Evolutionary conservation across 2,113 vertebrate genomes (phyloP), one percentile per base, ranked within the genome.

Genomic region (Amia ocellicauda): DNA sequence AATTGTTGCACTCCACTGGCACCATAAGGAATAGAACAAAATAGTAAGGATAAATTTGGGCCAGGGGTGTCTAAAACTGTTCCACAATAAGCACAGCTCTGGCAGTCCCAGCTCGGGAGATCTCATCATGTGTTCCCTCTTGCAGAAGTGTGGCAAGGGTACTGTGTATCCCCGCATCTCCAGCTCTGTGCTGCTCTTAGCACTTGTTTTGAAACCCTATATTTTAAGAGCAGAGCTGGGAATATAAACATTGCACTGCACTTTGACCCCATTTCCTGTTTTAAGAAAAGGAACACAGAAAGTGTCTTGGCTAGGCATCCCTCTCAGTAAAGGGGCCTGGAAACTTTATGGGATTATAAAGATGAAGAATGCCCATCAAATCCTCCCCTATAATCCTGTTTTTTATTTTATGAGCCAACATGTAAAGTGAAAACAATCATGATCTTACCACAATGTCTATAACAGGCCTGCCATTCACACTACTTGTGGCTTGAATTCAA

Each of bases 171-270:
- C n/a, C n/a, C n/a, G n/a, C n/a, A n/a, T n/a, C n/a, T n/a, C n/a
- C n/a, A n/a, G n/a, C n/a, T 22, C 41, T 26, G 4, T 31, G 24
- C 24, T 13, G 7, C 63, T 63, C 60, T 58, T 23, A 67, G 70
- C 60, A 73, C 62, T 76, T 80, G 77, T 86, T 86, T 84, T 80
- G 83, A 85, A 86, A 87, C 72, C 24, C 45, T 69, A 85, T 79
- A 74, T 41, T 73, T 78, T 83, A 77, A 75, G 65, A 82, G 67
- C 74, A 60, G 64, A 78, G 74, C 71, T 66, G 77, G 84, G 79
- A 85, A 80, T 51, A 70, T 83, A 85, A 87, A 88, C 85, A 85
- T 87, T 86, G 75, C 80, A 74, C 69, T 84, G 81, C 81, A 79
- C 81, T 85, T 68, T 56, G 78, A 85, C 80, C 81, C 64, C 62